Evolutionary conservation across 23 tunicate genomes (phyloP).

Genomic region (Corella eumyota): DNA sequence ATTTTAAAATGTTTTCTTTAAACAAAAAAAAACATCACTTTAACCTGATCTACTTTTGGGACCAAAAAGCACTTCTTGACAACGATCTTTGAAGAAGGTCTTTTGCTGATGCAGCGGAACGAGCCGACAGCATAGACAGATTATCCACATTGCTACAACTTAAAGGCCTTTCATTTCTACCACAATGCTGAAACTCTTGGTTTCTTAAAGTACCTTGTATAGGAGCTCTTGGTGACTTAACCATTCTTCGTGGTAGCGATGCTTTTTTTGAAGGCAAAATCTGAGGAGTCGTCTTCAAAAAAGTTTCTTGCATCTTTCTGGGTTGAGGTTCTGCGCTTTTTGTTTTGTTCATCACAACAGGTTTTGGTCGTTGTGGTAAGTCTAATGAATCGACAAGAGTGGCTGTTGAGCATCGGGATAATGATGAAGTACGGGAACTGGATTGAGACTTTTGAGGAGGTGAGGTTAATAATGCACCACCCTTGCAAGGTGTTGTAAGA

Average conservation of each 20-base stretch:
- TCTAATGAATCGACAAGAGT: too few relatives aligned
- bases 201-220: constrained; percentile 57
- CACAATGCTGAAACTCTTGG: constrained; percentile 86
- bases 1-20: not conserved
- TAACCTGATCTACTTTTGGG: constrained; percentile 3
- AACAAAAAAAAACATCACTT: not conserved
- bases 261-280: not conserved
- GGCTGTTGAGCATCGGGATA: too few relatives aligned
- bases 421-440: too few relatives aligned
- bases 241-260: constrained; percentile 29
- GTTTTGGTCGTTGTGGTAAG: too few relatives aligned
- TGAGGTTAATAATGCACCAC: constrained; percentile 55
- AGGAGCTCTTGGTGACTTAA: constrained; percentile 38
- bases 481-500: constrained; percentile 62
- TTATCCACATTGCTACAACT: constrained; percentile 35
- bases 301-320: not conserved
- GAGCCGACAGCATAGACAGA: constrained; percentile 39
- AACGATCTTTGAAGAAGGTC: constrained; percentile 53
- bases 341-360: not conserved
- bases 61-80: constrained; percentile 69
- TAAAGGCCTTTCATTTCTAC: constrained; percentile 25
- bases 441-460: constrained; percentile 26
- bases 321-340: not conserved
- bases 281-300: not conserved
- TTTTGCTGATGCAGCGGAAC: constrained; percentile 44